Base-by-base conservation (phyloP, 2,888 invertebrate species). In the Cosmia trapezina region DNA sequence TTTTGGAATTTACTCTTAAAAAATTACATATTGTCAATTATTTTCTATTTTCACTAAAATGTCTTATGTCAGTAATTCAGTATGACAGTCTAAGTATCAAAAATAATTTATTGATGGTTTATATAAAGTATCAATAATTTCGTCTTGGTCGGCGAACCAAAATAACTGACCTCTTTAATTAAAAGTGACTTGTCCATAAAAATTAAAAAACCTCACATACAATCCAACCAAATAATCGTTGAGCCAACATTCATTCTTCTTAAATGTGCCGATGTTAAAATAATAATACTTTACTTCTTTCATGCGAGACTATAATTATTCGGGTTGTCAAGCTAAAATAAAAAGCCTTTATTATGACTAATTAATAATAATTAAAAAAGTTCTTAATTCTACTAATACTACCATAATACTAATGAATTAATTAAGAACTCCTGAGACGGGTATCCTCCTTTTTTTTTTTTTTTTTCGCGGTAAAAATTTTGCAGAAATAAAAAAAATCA, bases 141-240 rank as follows among this genome's bases (percentile, higher is more conserved):
- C 5, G 12, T 14, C 19, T 33, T 62, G 19, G 47, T 12, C 19
- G 28, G 47, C 28, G 12, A 14, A 14, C 28, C 8, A 33, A 33
- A 14, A 33, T 14, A 54, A 2, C 9, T 33, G 62, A 28, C 5
- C 62, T 5, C 28, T 33, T 33, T 8, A 19, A 19, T 33, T 19
- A 62, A 12, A 61, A 11, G 19, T 53, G 0, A 75, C 14, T 56
- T 19, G 14, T 22, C 41, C 33, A 19, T 78, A 47, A 19, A 33
- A 28, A 76, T 54, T 47, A 37, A 7, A 73, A 74, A 63, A 68
- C 53, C 76, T 64, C 67, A 69, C 19, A 66, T 66, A 45, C 63
- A 43, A 78, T 77, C 64, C 69, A 70, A 61, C 66, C 78, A 78
- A 78, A 77, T 77, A 64, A 77, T 77, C 61, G 69, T 43, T 78